Evolutionary conservation across 1,140 invertebrate species (phyloP), one percentile per base, ranked within the genome.

Genomic region (Pseudomyrmex dendroicus): DNA sequence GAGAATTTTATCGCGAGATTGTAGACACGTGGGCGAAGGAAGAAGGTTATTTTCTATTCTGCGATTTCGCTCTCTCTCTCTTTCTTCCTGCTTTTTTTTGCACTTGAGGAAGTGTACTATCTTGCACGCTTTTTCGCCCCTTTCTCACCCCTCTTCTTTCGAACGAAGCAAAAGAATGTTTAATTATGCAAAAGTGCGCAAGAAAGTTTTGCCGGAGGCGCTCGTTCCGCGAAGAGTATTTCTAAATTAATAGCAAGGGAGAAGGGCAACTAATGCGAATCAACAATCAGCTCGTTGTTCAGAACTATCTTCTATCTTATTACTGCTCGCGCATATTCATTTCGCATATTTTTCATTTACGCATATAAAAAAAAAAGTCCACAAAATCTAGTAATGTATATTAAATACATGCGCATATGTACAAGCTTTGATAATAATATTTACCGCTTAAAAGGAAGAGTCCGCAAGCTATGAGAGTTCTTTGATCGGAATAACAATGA

Each of bases 391-490:
- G 46, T 22, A 9, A 25, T 15, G 3, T 20, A 12, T 15, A 35
- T 35, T 35, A 73, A 7, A 73, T 44, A 35, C 9, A 25, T 17
- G 35, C 20, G 46, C 7, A 2, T 13, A 0, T 25, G 8, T 57
- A 57, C 10, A 8, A 57, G 59, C 10, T 35, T n/a, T 0, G 10
- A 46, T 46, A 20, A 57, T 25, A 15, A 35, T 82, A 94, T 95
- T 95, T 90, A 96, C 96, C 96, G 78, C 95, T 95, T 48, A 96
- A 92, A 44, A 96, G 96, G 90, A 95, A 96, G n/a, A 96, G 91
- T 84, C 95, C 95, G 84, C 95, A 96, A 20, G 96, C 96, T 12
- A 96, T 92, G 22, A 96, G 94, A 13, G 95, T 96, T 89, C 95
- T 95, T 89, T 96, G 95, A 93, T 96, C 95, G 68, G 94, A 94